These are phyloP conservation scores for Loripinus fragilis DNA, from an alignment of 2,888 invertebrate species.

Conservation along the genomic window DNA sequence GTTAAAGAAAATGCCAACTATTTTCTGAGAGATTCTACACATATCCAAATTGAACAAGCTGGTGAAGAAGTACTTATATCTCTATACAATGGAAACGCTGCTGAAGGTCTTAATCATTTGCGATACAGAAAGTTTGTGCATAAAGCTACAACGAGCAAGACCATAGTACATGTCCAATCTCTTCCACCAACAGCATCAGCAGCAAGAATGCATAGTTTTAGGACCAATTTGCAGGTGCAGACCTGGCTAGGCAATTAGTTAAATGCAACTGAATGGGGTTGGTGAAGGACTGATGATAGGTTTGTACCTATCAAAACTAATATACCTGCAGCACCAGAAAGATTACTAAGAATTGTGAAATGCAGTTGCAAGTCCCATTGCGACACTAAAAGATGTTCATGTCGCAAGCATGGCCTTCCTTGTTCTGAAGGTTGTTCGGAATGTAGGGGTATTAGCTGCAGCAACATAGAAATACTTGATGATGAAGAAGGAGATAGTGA, in stretches of 20 bases:
- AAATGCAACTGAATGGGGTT: background rate
- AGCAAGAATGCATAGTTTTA: background rate
- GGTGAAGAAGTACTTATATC: background rate
- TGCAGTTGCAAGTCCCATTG: no score
- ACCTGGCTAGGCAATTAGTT: background rate
- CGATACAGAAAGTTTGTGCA: background rate
- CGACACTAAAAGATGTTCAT: no score
- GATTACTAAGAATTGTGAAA: no score
- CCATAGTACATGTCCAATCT: no score
- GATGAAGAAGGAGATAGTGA: no score
- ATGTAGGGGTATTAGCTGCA: no score
- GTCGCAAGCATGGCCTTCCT: no score
- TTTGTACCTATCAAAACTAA: background rate
- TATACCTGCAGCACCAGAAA: background rate
- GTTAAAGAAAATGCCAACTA: background rate
- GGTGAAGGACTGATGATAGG: background rate
- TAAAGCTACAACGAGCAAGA: background rate
- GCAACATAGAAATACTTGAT: no score
- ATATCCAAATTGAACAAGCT: no score
- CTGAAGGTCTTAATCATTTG: background rate
- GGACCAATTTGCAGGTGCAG: background rate
- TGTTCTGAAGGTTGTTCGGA: no score
- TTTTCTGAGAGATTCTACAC: no score
- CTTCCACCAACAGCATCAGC: background rate
- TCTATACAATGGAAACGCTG: background rate